Conservation (phyloP, 2,888 invertebrate species). For the Nezara viridula region DNA sequence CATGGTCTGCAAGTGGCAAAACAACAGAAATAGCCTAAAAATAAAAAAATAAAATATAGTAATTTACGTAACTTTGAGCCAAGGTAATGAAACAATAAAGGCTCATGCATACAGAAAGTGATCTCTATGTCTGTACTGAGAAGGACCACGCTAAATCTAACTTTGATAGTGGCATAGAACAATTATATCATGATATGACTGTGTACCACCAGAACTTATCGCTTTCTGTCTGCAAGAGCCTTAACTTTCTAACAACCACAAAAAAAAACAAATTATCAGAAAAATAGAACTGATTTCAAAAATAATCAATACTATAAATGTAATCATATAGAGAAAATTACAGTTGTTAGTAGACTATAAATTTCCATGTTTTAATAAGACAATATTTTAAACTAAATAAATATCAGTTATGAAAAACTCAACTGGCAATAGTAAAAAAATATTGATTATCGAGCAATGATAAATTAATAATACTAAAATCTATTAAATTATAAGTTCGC, state of each 20-base stretch:
- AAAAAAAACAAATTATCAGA: background rate
- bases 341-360: background rate
- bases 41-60: background rate
- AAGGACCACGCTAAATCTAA: no score
- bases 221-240: no score
- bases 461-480: background rate
- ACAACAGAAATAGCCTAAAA: constrained; percentile 50
- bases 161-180: no score
- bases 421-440: background rate
- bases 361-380: background rate
- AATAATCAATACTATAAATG: background rate
- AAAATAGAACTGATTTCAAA: background rate
- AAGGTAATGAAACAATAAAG: no score
- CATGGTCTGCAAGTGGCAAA: constrained; percentile 23
- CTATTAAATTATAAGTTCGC: background rate
- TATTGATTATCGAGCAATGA: background rate
- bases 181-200: no score
- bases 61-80: no score
- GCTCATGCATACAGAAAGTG: no score
- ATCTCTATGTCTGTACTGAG: no score
- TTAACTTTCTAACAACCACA: background rate
- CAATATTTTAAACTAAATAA: background rate
- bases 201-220: no score
- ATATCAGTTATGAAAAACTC: background rate
- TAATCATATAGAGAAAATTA: no score